Conservation (phyloP, 2,113 vertebrate species). For the Pluvialis apricaria region DNA sequence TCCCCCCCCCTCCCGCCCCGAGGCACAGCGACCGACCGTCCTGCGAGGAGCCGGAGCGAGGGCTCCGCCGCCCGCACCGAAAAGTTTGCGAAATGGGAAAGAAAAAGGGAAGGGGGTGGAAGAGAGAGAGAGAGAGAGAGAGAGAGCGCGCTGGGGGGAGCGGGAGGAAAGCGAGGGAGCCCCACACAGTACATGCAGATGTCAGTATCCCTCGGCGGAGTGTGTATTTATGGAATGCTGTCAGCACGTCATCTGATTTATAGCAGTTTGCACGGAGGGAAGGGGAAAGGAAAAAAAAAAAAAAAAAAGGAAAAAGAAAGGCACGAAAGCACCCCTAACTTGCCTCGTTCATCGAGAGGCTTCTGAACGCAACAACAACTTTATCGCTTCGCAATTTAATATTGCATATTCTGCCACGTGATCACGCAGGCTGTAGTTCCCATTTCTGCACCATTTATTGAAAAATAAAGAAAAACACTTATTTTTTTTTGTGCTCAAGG, state of each 20-base stretch:
- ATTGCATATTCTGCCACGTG: neutral
- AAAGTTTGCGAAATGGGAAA: neutral
- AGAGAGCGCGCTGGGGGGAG: neutral
- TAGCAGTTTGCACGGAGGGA: neutral
- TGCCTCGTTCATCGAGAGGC: neutral
- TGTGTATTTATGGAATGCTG: neutral
- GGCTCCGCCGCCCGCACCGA: neutral
- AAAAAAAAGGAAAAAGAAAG: neutral
- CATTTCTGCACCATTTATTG: neutral
- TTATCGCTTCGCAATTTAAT: neutral
- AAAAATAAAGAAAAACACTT: neutral
- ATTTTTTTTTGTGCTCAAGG: neutral
- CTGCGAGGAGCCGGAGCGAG: neutral
- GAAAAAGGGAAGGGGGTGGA: neutral
- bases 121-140: neutral
- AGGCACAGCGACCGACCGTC: neutral
- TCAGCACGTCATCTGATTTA: neutral
- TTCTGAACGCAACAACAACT: neutral
- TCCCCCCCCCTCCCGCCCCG: neutral
- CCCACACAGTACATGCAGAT: neutral
- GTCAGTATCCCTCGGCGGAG: neutral
- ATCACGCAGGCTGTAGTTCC: rapidly evolving
- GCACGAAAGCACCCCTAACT: neutral
- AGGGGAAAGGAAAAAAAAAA: neutral
- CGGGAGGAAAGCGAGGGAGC: neutral